phyloP scores from a whole-genome alignment of 1,140 invertebrate genomes.

The Oscheius sp. region DNA sequence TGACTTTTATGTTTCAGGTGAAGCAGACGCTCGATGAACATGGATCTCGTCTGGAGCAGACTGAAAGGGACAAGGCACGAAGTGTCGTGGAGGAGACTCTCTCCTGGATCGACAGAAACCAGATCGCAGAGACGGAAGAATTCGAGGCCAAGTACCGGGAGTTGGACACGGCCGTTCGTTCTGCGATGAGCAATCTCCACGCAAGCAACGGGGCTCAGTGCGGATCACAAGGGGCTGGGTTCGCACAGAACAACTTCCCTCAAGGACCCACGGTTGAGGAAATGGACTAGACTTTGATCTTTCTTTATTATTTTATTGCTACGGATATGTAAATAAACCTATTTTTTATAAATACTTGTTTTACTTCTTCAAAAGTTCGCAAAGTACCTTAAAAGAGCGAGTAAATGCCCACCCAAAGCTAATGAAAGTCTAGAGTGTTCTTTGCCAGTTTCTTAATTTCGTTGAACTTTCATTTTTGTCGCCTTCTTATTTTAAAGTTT shows the following conservation, averaged over 20 bases:
- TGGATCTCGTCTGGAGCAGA: slow-evolving; percentile 15
- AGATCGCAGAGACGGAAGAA: slow-evolving; percentile 64
- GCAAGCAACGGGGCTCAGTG: neutral
- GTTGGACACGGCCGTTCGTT: slow-evolving; percentile 67
- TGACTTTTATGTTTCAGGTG: slow-evolving; percentile 36
- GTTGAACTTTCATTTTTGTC: no score
- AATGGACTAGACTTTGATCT: slow-evolving; percentile 57
- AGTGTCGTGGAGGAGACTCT: slow-evolving; percentile 40
- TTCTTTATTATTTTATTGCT: no score
- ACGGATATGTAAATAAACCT: no score
- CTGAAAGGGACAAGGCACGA: slow-evolving; percentile 21
- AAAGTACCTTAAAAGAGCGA: no score
- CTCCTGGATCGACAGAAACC: slow-evolving; percentile 66
- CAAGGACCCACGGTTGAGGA: slow-evolving; percentile 54
- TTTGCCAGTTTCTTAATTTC: no score
- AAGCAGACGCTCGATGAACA: slow-evolving; percentile 44
- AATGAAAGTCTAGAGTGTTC: no score
- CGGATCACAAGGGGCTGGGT: slow-evolving; percentile 8
- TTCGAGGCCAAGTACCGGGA: slow-evolving; percentile 63
- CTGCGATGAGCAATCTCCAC: slow-evolving; percentile 66
- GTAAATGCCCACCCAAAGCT: no score
- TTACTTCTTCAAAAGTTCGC: no score
- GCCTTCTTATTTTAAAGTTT: no score
- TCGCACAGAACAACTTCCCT: slow-evolving; percentile 23
- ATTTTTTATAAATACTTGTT: no score